Evolutionary conservation across 2,113 vertebrate species (phyloP), one percentile per base, ranked within the genome.

Genomic region (Nesogale talazaci): DNA sequence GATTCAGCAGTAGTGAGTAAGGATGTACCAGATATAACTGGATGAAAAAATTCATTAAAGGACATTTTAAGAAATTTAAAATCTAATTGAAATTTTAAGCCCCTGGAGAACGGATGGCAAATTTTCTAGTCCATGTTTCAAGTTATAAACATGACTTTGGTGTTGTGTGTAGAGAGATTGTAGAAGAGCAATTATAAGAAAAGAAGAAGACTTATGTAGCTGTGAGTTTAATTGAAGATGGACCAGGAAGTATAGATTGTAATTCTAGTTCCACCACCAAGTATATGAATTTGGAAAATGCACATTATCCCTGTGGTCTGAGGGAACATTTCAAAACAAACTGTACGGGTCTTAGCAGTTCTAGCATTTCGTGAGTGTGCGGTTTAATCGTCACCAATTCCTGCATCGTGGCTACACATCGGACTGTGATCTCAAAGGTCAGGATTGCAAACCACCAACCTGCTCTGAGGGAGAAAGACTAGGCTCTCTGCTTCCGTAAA

Each of bases 201-300:
- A 81, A 8, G 20, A 14, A 61, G 25, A 61, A 23, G 17, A 77
- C 2, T 31, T 86, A 57, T 4, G 29, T 34, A 1, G 34, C 31
- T 59, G 23, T 12, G 29, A 59, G 78, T 82, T 65, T 84, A 61
- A 77, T 1, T 38, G 65, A 95, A 96, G 75, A 92, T 95, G 42
- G 16, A 22, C 74, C 3, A 78, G 38, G 79, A 80, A 2, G 56
- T 56, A 14, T 31, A 65, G 38, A 3, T 36, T 38, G 56, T 25
- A 40, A 2, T n/a, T 27, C 25, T 63, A 34, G 20, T 27, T 19
- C 15, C 57, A 46, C 25, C 5, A 56, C 6, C 38, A 52, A 61
- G 19, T 63, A 19, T 34, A 23, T 52, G 46, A 69, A 2, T 74
- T 88, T 81, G 0, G 22, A 38, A 80, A 34, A 90, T 27, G 25